Evolutionary conservation across 53 echinoderm and acorn worm species (phyloP).

Genomic region (Mesocentrotus franciscanus): DNA sequence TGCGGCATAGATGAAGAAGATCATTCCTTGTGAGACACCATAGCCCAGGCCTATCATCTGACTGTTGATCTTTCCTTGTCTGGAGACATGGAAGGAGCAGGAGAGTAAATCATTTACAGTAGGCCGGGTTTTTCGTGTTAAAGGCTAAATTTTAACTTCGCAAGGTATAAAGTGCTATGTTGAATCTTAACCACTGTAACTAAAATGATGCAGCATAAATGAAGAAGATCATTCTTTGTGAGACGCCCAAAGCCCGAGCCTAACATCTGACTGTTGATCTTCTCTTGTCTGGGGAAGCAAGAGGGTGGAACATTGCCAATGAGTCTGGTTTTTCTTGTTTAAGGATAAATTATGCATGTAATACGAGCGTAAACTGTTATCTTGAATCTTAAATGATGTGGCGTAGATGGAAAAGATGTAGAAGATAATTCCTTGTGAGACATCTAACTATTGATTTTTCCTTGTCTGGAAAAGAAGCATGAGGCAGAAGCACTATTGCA

Average conservation of each 20-base stretch:
- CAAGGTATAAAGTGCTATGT: no score
- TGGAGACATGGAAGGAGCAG: background rate
- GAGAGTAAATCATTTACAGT: no score
- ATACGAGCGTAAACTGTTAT: no score
- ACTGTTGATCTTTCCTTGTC: conserved; percentile 59
- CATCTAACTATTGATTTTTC: background rate
- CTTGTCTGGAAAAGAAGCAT: background rate
- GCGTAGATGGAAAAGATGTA: background rate
- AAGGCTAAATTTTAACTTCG: no score
- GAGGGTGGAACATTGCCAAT: background rate
- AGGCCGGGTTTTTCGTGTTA: no score
- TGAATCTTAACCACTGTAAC: background rate
- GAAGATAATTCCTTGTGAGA: background rate
- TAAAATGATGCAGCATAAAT: conserved; percentile 76
- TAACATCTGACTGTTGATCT: conserved; percentile 52
- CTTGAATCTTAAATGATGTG: no score
- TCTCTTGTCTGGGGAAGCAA: conserved; percentile 53
- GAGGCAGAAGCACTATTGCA: no score
- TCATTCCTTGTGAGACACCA: conserved; percentile 74
- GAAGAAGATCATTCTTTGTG: conserved; percentile 78
- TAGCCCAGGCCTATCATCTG: conserved; percentile 64
- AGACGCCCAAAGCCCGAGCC: conserved; percentile 69
- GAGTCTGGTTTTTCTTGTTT: no score
- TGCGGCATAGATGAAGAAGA: conserved; percentile 81
- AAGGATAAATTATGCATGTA: no score